Evolutionary conservation across 2,797 vertebrate genomes (phyloP).

Genomic region (Sylvilagus floridanus): DNA sequence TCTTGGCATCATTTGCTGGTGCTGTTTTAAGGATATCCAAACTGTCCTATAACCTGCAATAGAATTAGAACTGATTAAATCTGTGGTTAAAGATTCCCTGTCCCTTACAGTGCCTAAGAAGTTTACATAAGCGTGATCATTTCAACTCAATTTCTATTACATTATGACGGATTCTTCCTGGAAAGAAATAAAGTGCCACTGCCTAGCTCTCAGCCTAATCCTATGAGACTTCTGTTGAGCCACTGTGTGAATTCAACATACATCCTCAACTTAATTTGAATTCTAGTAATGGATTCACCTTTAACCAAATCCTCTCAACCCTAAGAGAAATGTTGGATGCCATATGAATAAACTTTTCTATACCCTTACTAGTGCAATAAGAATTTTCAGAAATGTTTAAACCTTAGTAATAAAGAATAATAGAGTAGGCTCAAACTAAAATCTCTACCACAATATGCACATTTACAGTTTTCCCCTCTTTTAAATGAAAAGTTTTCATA

Average conservation of each 20-base stretch:
- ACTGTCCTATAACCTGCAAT: neutral
- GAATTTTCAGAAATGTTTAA: neutral
- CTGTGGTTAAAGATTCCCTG: neutral
- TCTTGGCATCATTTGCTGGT: neutral
- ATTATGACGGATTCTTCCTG: neutral
- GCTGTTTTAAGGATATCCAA: neutral
- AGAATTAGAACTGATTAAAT: neutral
- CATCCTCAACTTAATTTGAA: neutral
- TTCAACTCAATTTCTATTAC: neutral
- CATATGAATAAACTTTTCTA: neutral
- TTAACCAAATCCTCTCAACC: neutral
- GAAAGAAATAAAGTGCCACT: neutral
- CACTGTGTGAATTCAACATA: neutral
- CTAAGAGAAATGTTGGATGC: neutral
- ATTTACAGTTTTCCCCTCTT: neutral
- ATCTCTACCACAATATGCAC: neutral
- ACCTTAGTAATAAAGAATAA: constrained; percentile 16
- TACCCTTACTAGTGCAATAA: neutral
- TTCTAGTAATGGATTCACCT: neutral
- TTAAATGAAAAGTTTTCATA: constrained; percentile 23
- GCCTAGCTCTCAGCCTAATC: rapidly evolving
- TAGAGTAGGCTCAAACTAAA: neutral
- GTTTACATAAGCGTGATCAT: neutral
- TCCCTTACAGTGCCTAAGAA: neutral
- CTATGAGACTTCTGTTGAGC: neutral